A percentile compares a stretch with the other conserved stretches of the same genome.
Evolutionary conservation across 37 sponge, comb jelly and placozoan species (phyloP).

Genomic region (Beroe forskalii): DNA sequence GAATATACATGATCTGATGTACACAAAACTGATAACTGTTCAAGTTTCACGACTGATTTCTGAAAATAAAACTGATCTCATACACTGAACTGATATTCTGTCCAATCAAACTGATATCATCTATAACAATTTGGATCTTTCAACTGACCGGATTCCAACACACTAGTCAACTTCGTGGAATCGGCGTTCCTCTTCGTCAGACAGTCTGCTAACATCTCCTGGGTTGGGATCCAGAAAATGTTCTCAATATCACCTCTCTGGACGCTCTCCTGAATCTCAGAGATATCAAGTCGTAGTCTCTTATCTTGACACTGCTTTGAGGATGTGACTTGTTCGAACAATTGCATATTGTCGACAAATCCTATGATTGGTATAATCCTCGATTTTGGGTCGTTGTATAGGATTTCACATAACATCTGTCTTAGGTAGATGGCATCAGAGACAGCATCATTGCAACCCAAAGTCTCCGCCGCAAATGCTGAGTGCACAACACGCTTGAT

Average conservation of each 20-base stretch:
- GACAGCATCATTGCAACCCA: neutral
- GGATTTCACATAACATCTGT: neutral
- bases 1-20: too few species aligned
- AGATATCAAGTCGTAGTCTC: neutral
- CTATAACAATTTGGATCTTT: too few species aligned
- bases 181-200: neutral
- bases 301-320: neutral
- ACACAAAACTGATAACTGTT: too few species aligned
- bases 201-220: neutral
- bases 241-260: neutral
- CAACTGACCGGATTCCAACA: neutral
- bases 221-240: neutral
- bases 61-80: too few species aligned
- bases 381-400: neutral
- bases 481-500: neutral
- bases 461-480: neutral
- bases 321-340: neutral
- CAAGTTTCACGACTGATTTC: too few species aligned
- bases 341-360: neutral
- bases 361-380: neutral
- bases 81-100: too few species aligned
- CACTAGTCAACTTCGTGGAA: neutral
- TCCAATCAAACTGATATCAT: too few species aligned
- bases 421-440: neutral
- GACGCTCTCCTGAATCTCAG: neutral